phyloP scores from a whole-genome alignment of 1,140 invertebrate species.

The Drosophila takahashii region DNA sequence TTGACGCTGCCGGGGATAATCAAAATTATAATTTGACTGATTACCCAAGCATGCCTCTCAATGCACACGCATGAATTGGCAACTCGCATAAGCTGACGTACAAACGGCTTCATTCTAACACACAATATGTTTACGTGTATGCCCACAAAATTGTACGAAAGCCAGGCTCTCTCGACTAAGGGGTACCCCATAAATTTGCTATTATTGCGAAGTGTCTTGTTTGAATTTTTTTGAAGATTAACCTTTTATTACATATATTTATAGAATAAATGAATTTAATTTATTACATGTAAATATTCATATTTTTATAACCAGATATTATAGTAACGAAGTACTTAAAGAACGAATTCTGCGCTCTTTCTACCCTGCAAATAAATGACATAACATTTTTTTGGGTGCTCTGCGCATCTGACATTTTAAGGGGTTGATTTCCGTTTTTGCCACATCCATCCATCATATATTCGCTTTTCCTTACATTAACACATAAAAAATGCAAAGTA shows the following conservation, averaged over 20 bases:
- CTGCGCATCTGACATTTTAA: conserved; percentile 21
- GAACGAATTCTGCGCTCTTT: neutral
- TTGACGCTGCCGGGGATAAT: conserved; percentile 75
- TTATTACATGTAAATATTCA: neutral
- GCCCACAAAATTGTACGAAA: neutral
- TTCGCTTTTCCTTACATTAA: conserved; percentile 29
- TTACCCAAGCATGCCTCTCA: conserved; percentile 58
- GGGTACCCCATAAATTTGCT: neutral
- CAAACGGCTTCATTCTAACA: conserved; percentile 36
- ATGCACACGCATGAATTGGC: conserved; percentile 54
- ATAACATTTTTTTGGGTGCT: neutral
- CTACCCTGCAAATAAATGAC: conserved; percentile 7
- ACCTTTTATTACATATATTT: neutral
- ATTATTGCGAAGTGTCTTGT: too few relatives aligned
- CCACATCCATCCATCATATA: conserved; percentile 58
- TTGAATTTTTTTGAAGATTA: neutral
- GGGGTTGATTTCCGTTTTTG: conserved; percentile 26
- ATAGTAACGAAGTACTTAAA: neutral
- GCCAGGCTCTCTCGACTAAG: neutral
- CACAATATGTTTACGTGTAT: conserved; percentile 45
- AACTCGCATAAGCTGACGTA: conserved; percentile 45
- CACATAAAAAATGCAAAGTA: conserved; percentile 2
- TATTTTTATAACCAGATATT: neutral
- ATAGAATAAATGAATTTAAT: neutral
- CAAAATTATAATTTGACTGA: conserved; percentile 83